Evolutionary conservation across 2,888 invertebrate species (phyloP), one percentile per base, ranked within the genome.

Genomic region (Brassicogethes aeneus): DNA sequence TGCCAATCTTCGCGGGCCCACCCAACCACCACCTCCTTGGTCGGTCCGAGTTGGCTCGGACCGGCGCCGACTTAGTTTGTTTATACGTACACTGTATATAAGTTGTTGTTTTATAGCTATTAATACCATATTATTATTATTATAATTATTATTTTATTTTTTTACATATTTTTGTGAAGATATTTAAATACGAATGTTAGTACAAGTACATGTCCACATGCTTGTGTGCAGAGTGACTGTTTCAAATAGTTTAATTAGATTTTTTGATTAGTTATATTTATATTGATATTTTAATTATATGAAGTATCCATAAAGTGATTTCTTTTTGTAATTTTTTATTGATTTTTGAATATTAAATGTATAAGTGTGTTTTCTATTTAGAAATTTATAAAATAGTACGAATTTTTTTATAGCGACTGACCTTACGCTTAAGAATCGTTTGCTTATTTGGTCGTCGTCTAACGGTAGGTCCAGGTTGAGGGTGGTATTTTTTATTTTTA

Each of bases 151-250:
- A 68, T 69, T 68, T 69, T 69, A 69, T 69, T 69, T 69, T 69
- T 69, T 68, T 68, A 69, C 68, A 66, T 69, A 68, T 69, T 68
- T 69, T 69, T 68, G 66, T 66, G 68, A 60, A 68, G 67, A 69
- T 68, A 67, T 69, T 68, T 68, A 66, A 66, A 57, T 66, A 67
- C 67, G 61, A 65, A 68, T 68, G 68, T 69, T 69, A 68, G 67
- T 68, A 68, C 68, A 66, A 66, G 63, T 62, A 61, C 60, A 64
- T 64, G 62, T 64, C 60, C 60, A 61, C 61, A 51, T 55, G 52
- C 57, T 60, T 62, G 65, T 63, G 65, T 63, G 64, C 62, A 59
- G 65, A 62, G 64, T 67, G 68, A 66, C 66, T 68, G 65, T 65
- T 67, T 55, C 47, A 61, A 58, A 61, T 65, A 64, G 64, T 64